phyloP scores from a whole-genome alignment of 2,888 invertebrate genomes.

The Pachycephus smyrnensis region DNA sequence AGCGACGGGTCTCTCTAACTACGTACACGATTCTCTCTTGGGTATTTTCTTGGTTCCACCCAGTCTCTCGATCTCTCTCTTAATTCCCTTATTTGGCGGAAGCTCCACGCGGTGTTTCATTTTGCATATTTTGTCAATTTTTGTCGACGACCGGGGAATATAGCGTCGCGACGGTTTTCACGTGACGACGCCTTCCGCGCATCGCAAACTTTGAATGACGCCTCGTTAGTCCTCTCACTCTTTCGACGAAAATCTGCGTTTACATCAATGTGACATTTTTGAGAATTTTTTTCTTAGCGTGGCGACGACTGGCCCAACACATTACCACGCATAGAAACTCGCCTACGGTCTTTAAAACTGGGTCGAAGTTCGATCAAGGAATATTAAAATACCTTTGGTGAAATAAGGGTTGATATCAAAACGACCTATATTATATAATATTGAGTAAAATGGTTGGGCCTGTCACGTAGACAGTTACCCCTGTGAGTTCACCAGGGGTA shows the following conservation, averaged over 20 bases:
- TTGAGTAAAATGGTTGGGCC: not conserved
- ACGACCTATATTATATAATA: not conserved
- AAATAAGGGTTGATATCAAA: not conserved
- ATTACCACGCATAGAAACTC: not conserved
- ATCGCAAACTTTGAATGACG: slow-evolving; percentile 50
- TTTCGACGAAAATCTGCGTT: slow-evolving; percentile 9
- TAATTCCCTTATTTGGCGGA: slow-evolving; percentile 52
- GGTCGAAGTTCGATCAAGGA: not conserved
- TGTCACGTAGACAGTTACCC: not conserved
- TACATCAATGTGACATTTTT: not conserved
- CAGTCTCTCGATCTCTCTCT: slow-evolving; percentile 23
- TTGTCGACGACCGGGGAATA: slow-evolving; percentile 29
- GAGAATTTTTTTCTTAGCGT: not conserved
- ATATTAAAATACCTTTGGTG: not conserved
- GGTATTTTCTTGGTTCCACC: not conserved
- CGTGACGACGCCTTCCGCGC: slow-evolving; percentile 31
- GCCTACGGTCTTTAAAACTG: not conserved
- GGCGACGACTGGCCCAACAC: not conserved
- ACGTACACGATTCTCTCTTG: not conserved
- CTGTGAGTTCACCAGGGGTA: not conserved
- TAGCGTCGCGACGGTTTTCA: slow-evolving; percentile 27
- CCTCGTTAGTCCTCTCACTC: slow-evolving; percentile 49
- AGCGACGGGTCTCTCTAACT: not conserved
- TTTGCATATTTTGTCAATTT: slow-evolving; percentile 56
- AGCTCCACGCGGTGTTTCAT: slow-evolving; percentile 39